phyloP scores from a whole-genome alignment of 2,113 vertebrate genomes.

The Deroptyus accipitrinus region DNA sequence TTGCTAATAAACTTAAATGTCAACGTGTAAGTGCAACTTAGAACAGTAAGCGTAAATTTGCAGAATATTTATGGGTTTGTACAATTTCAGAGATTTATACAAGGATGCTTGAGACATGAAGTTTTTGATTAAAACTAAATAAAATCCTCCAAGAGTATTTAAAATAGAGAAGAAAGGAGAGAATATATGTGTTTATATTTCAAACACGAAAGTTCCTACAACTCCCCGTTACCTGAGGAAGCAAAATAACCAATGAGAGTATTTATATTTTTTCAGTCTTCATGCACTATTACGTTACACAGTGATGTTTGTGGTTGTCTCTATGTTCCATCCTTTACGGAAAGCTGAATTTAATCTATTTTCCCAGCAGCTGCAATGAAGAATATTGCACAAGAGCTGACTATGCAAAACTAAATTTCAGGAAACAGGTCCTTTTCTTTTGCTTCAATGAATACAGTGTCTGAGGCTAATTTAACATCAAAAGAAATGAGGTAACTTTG shows the following conservation, averaged over 20 bases:
- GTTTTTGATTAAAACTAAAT: neutral
- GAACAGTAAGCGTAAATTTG: neutral
- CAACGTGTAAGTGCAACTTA: neutral
- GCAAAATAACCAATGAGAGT: neutral
- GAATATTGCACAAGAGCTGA: neutral
- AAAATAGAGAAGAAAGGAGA: neutral
- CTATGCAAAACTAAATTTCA: neutral
- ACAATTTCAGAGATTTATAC: neutral
- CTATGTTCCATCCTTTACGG: neutral
- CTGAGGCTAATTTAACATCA: conserved; percentile 9
- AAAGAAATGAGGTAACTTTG: neutral
- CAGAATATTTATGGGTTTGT: neutral
- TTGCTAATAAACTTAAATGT: neutral
- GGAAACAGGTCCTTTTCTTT: conserved; percentile 23
- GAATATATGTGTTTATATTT: neutral
- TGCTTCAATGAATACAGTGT: neutral
- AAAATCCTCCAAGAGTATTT: neutral
- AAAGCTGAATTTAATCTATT: conserved; percentile 17
- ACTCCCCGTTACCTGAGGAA: neutral
- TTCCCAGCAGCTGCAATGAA: conserved; percentile 15
- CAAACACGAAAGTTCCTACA: neutral
- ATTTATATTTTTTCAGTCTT: neutral
- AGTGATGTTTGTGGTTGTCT: neutral
- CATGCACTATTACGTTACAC: neutral
- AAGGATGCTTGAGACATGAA: neutral